Evolutionary conservation across 2,888 invertebrate species (phyloP), one percentile per base, ranked within the genome.

Genomic region (Bedellia somnulentella): DNA sequence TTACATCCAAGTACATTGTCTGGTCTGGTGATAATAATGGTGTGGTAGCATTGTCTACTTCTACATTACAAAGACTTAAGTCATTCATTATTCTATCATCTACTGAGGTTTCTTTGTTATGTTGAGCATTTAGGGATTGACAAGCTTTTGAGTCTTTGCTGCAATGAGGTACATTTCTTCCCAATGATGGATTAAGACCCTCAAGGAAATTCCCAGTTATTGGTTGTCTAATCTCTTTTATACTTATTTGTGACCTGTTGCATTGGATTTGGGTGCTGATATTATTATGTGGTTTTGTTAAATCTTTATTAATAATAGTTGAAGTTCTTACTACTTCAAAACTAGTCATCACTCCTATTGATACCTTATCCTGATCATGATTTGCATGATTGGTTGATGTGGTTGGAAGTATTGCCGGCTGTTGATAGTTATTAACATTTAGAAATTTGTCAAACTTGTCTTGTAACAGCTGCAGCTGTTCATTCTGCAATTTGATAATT

Each of bases 271-370:
- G 70, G 29, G 66, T 55, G 46, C 52, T 70, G 15, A 57, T 55
- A 43, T 41, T 47, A 4, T 42, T 50, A 39, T 62, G 51, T 37
- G 56, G 62, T 3, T 64, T 37, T 22, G 61, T 41, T 35, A 33
- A 24, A 22, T 70, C 71, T 41, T 68, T 66, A 35, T 75, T 75
- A 4, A 71, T 64, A 9, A 73, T 53, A 15, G 71, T 76, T 9
- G 76, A 73, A 15, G 73, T 76, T 26, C 62, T 46, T 0, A 75
- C 64, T 47, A 85, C 79, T 60, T 86, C 85, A 53, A 85, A 84
- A 52, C 85, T 85, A 2, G 85, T 85, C 81, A 85, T 86, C 2
- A 86, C 80, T 33, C 85, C 85, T 31, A 86, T 82, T 1, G 86
- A 85, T 44, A 85, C 80, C 57, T 79, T 83, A 42, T 60, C 78